A percentile compares a stretch with the other conserved stretches of the same genome.
Conservation (phyloP, 1,140 invertebrate species). For the Hyles vespertilio region DNA sequence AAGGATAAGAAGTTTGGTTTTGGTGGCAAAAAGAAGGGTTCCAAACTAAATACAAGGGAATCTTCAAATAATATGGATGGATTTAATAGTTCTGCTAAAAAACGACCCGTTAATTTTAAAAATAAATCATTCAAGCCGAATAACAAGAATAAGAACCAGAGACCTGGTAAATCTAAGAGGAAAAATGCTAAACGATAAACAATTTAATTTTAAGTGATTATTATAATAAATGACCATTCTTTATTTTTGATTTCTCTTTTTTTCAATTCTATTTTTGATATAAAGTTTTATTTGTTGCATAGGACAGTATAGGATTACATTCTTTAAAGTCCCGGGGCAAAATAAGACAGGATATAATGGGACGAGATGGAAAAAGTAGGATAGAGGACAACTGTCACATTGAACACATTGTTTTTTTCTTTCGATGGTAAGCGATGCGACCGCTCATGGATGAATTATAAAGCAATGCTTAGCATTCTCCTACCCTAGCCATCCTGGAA, state of each 20-base stretch:
- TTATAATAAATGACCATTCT: constrained; percentile 12
- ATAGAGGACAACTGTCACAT: no score
- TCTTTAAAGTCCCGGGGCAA: no score
- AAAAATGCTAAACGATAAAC: constrained; percentile 77
- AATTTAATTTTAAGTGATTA: constrained; percentile 2
- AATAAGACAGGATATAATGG: no score
- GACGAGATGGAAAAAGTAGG: no score
- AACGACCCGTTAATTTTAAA: constrained; percentile 55
- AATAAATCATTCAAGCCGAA: constrained; percentile 56
- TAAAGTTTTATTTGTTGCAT: no score
- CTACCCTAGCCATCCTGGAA: no score
- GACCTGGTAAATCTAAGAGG: constrained; percentile 79
- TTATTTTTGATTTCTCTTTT: constrained; percentile 2
- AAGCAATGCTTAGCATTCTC: no score
- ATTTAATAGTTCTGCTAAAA: constrained; percentile 73
- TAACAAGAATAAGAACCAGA: constrained; percentile 62
- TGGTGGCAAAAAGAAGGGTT: constrained; percentile 95
- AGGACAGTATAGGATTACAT: no score
- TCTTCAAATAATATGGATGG: constrained; percentile 83
- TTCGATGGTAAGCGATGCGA: no score
- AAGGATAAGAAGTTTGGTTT: constrained; percentile 95
- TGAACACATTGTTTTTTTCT: no score
- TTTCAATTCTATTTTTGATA: no score
- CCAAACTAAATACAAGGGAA: constrained; percentile 91
- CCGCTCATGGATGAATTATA: no score